Evolutionary conservation across 2,113 vertebrate genomes (phyloP).

Genomic region (Capreolus pygargus): DNA sequence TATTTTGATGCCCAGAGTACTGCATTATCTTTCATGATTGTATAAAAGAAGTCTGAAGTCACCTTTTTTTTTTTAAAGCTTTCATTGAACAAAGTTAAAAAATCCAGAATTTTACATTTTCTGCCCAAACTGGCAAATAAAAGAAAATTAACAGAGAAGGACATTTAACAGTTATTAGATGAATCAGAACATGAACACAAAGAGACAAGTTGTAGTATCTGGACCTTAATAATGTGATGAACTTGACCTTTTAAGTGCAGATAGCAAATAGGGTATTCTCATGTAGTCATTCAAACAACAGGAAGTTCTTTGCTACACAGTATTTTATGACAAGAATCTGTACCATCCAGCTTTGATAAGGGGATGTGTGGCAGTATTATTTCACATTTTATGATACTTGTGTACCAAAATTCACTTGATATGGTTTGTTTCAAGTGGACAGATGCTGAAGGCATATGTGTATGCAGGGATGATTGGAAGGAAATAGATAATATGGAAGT

Average conservation of each 20-base stretch:
- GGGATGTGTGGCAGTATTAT: neutral
- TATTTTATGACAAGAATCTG: conserved; percentile 23
- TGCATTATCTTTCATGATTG: conserved; percentile 4
- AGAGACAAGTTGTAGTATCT: neutral
- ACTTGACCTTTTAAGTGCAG: neutral
- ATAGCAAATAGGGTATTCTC: neutral
- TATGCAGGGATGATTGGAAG: neutral
- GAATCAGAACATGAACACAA: neutral
- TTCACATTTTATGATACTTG: conserved; percentile 28
- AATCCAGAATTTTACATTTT: conserved; percentile 29
- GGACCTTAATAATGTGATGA: neutral
- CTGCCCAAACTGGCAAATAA: neutral
- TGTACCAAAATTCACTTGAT: neutral
- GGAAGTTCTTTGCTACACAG: neutral
- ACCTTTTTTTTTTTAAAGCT: neutral
- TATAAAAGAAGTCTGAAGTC: neutral
- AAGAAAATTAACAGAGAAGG: conserved; percentile 16
- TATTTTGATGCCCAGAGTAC: neutral
- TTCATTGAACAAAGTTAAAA: conserved; percentile 4
- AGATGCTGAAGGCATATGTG: neutral
- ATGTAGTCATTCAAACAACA: neutral
- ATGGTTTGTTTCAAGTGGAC: neutral
- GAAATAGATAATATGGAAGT: neutral
- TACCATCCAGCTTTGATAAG: neutral
- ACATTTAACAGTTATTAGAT: neutral